These are phyloP conservation scores for Muscina levida DNA, from an alignment of 2,888 invertebrate species.

Conservation along the genomic window DNA sequence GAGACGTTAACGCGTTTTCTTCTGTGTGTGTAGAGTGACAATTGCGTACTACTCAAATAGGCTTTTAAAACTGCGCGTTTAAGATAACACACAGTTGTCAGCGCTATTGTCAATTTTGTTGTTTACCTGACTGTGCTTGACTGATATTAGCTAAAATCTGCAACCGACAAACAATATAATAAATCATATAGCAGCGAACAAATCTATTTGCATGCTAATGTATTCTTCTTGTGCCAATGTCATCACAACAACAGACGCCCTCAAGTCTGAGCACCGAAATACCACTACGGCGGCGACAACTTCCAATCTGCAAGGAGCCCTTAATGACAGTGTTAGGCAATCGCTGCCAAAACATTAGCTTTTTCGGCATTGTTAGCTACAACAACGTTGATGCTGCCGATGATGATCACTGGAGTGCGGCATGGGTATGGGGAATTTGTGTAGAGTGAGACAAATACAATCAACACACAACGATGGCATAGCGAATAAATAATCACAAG, in stretches of 20 bases:
- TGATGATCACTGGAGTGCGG: background rate
- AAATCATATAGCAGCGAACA: slow-evolving; percentile 46
- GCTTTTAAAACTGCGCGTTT: no score
- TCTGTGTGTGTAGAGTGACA: no score
- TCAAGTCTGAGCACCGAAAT: slow-evolving; percentile 31
- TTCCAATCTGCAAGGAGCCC: slow-evolving; percentile 33
- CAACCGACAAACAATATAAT: slow-evolving; percentile 45
- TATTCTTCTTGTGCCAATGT: background rate
- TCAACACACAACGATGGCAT: slow-evolving; percentile 16
- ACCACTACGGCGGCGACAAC: slow-evolving; percentile 34
- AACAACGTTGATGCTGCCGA: background rate
- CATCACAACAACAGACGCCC: slow-evolving; percentile 50
- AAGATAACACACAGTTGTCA: no score
- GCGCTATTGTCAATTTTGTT: no score
- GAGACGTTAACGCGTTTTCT: no score
- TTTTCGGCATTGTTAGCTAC: slow-evolving; percentile 1
- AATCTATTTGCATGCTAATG: no score
- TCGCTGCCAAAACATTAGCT: no score
- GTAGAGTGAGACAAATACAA: slow-evolving; percentile 32
- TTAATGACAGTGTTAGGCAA: no score
- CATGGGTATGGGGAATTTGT: background rate
- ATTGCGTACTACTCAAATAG: no score
- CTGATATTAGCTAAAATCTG: no score
- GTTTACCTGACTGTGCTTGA: no score
- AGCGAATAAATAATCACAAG: slow-evolving; percentile 9